Conservation (phyloP, 2,888 invertebrate genomes). For the Phalangium opilio region DNA sequence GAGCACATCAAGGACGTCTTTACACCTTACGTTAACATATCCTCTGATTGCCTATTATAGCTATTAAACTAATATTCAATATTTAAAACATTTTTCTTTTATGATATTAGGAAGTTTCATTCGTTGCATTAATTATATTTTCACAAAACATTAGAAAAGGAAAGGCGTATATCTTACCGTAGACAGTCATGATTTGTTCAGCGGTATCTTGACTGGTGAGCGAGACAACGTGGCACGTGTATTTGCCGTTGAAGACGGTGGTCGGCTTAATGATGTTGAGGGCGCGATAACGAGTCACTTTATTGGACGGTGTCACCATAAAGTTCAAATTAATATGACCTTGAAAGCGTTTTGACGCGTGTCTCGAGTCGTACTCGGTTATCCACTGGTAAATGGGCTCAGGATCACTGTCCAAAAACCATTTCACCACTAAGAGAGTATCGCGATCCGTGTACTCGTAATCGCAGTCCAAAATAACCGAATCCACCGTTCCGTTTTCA, state of each 20-base stretch:
- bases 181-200: conserved; percentile 15
- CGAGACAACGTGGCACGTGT: conserved; percentile 17
- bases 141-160: no score
- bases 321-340: conserved; percentile 14
- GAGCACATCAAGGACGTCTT: no score
- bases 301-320: conserved; percentile 5
- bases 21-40: no score
- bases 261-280: conserved; percentile 14
- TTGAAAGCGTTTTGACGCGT: conserved; percentile 11
- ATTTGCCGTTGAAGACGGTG: conserved; percentile 15
- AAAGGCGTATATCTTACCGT: conserved; percentile 18
- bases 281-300: conserved; percentile 12
- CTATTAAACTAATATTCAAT: no score
- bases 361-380: conserved; percentile 11
- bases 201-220: conserved; percentile 12
- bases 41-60: no score
- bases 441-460: conserved; percentile 14
- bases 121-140: no score
- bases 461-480: conserved; percentile 21
- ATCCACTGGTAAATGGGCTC: conserved; percentile 19
- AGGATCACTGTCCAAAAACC: conserved; percentile 18
- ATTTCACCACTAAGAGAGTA: conserved; percentile 16
- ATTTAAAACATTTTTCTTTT: no score
- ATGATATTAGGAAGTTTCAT: no score
- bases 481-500: conserved; percentile 20